Percentiles rank a stretch among this genome's conserved stretches.
phyloP scores from a whole-genome alignment of 2,113 vertebrate genomes.

The Nycticebus coucang region DNA sequence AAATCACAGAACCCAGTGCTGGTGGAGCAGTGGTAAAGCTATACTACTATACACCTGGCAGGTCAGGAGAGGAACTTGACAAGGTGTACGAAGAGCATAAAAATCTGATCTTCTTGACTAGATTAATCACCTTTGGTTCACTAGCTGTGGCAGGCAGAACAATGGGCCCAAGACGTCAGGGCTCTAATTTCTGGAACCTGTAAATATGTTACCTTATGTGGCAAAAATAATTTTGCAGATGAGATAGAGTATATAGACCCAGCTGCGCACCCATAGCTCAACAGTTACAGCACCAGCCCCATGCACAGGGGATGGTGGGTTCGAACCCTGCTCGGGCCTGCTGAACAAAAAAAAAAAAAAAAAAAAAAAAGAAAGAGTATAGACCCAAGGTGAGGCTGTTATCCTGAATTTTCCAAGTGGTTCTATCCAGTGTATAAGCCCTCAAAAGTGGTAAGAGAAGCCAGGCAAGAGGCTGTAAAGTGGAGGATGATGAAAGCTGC shows the following conservation, averaged over 20 bases:
- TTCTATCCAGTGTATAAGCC: neutral
- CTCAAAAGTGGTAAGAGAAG: neutral
- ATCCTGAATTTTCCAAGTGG: neutral
- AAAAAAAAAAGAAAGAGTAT: neutral
- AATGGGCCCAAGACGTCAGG: neutral
- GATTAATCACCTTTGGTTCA: neutral
- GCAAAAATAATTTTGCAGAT: neutral
- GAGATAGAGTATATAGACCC: neutral
- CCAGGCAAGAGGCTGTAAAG: neutral
- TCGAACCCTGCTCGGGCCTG: too few relatives aligned
- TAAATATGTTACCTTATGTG: neutral
- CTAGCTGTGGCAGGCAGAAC: neutral
- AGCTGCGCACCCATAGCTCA: too few relatives aligned
- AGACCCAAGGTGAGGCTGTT: neutral
- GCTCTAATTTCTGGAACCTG: neutral
- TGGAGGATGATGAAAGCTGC: neutral
- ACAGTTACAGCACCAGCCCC: too few relatives aligned
- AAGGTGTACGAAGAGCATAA: neutral
- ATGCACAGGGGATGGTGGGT: too few relatives aligned
- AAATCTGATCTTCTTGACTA: neutral
- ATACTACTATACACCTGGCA: neutral
- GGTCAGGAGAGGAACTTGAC: neutral
- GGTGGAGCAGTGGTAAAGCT: neutral
- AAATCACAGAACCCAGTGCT: neutral
- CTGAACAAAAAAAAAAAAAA: neutral